A percentile compares a stretch with the other conserved stretches of the same genome.
Evolutionary conservation across 2,888 invertebrate genomes (phyloP).

Genomic region (Aspidiotus destructor): DNA sequence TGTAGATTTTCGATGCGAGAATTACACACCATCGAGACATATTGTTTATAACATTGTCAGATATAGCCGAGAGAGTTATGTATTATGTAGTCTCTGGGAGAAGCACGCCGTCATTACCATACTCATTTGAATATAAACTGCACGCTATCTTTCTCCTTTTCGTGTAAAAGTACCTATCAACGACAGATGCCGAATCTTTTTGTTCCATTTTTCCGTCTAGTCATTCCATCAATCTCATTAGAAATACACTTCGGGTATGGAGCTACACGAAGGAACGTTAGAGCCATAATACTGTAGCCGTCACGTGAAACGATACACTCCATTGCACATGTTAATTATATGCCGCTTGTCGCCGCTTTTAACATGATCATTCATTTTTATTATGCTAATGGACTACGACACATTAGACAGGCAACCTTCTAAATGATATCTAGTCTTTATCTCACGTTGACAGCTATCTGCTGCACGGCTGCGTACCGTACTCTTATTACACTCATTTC

Average conservation of each 20-base stretch:
- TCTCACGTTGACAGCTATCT: constrained; percentile 28
- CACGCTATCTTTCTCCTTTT: neutral
- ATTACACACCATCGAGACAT: too few species aligned
- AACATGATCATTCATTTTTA: constrained; percentile 33
- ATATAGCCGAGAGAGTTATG: too few species aligned
- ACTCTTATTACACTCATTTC: neutral
- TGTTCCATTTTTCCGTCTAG: constrained; percentile 21
- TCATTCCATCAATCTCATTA: constrained; percentile 32
- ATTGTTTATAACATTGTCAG: too few species aligned
- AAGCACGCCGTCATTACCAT: constrained; percentile 9
- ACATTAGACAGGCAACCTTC: constrained; percentile 30
- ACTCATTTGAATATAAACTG: constrained; percentile 16
- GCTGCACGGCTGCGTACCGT: constrained; percentile 8
- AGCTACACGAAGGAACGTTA: neutral
- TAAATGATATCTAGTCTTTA: constrained; percentile 28
- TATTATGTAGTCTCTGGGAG: too few species aligned
- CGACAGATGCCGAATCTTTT: constrained; percentile 27
- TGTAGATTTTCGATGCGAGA: too few species aligned
- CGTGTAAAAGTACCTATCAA: constrained; percentile 3
- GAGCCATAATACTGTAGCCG: constrained; percentile 5
- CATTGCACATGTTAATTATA: constrained; percentile 30
- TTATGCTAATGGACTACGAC: constrained; percentile 32
- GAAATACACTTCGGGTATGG: constrained; percentile 3
- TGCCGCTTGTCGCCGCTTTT: constrained; percentile 27
- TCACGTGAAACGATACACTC: constrained; percentile 24